These are phyloP conservation scores for Amphipoea lucens DNA, from an alignment of 2,888 invertebrate genomes.

Conservation along the genomic window DNA sequence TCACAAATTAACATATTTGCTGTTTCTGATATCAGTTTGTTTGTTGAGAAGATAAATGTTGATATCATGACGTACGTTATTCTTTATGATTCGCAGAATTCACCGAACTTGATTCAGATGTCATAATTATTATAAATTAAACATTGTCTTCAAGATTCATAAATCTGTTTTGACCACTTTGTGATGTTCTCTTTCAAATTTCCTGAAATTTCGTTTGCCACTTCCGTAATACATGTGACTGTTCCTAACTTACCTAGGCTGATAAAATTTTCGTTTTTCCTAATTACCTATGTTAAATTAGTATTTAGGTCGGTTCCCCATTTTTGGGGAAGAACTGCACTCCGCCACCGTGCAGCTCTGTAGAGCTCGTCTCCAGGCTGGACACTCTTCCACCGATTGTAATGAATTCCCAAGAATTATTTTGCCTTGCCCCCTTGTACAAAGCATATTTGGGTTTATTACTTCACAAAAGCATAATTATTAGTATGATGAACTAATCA, in stretches of 20 bases:
- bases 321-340: too few species aligned
- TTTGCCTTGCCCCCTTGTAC: not conserved
- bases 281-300: too few species aligned
- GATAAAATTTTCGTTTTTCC: too few species aligned
- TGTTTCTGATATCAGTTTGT: slow-evolving; percentile 67
- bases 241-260: too few species aligned
- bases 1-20: slow-evolving; percentile 62
- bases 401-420: too few species aligned
- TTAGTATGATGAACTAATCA: not conserved
- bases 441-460: not conserved
- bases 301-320: too few species aligned
- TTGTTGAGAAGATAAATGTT: slow-evolving; percentile 61
- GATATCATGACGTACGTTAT: slow-evolving; percentile 57
- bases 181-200: not conserved
- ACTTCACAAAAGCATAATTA: slow-evolving; percentile 9
- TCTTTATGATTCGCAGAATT: slow-evolving; percentile 44
- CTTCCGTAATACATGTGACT: too few species aligned
- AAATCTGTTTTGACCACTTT: not conserved
- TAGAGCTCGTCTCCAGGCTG: too few species aligned
- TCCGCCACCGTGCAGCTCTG: too few species aligned
- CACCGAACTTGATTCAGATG: slow-evolving; percentile 26
- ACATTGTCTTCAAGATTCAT: slow-evolving; percentile 11
- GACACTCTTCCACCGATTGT: too few species aligned
- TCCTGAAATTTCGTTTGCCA: not conserved
- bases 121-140: slow-evolving; percentile 19